A percentile compares a stretch with the other conserved stretches of the same genome.
These are phyloP conservation scores for Chaenocephalus aceratus DNA, from an alignment of 2,113 vertebrate species.

Conservation along the genomic window DNA sequence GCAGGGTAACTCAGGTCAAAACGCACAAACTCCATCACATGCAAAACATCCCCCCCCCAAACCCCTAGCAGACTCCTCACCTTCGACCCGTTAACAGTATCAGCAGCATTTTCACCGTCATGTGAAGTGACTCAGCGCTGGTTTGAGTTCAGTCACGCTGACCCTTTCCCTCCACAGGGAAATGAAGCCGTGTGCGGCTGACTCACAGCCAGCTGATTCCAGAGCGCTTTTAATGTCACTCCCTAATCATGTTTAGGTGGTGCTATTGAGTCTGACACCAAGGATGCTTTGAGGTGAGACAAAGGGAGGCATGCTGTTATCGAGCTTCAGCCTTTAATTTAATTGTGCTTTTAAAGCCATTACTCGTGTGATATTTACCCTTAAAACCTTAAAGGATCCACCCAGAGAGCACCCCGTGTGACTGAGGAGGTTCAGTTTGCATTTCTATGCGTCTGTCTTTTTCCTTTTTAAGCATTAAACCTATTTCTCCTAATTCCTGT, in stretches of 20 bases:
- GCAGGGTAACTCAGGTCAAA: background rate
- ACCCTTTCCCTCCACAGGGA: conserved; percentile 47
- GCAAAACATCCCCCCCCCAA: background rate
- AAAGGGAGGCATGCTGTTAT: conserved; percentile 31
- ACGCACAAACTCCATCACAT: conserved; percentile 3
- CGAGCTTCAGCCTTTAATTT: conserved; percentile 56
- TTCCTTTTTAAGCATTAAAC: conserved; percentile 12
- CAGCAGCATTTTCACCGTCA: conserved; percentile 33
- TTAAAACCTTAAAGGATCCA: conserved; percentile 18
- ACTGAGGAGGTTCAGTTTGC: background rate
- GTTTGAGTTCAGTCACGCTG: conserved; percentile 48
- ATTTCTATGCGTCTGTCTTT: background rate
- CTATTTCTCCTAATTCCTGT: background rate
- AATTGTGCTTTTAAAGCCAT: conserved; percentile 51
- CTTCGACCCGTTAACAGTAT: conserved; percentile 13
- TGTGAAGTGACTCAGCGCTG: conserved; percentile 50
- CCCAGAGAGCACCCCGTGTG: background rate
- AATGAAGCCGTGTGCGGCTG: conserved; percentile 52
- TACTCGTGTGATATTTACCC: conserved; percentile 15
- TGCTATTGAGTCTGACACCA: conserved; percentile 58
- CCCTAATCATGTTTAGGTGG: conserved; percentile 49
- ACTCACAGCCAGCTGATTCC: conserved; percentile 67
- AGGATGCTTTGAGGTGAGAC: conserved; percentile 51
- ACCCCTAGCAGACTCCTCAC: conserved; percentile 3
- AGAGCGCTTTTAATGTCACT: conserved; percentile 46